Evolutionary conservation across 2,888 invertebrate species (phyloP).

Genomic region (Perizoma affinitatum): DNA sequence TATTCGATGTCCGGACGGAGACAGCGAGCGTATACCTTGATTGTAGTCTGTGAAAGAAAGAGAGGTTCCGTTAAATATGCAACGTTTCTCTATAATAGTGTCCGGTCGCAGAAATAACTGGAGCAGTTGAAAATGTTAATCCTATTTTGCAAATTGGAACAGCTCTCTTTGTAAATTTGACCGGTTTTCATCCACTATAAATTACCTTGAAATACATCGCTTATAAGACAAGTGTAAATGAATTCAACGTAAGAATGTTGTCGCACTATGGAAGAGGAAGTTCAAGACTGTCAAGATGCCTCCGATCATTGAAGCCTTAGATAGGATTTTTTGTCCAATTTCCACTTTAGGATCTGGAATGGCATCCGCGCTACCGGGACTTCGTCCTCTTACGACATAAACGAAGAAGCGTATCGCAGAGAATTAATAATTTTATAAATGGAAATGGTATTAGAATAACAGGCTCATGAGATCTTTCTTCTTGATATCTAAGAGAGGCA

Average conservation of each 20-base stretch:
- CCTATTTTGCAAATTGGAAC: constrained; percentile 18
- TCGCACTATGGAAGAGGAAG: constrained; percentile 11
- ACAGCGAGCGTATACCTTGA: constrained; percentile 95
- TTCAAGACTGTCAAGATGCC: constrained; percentile 21
- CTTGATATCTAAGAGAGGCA: no score
- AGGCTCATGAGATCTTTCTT: neutral
- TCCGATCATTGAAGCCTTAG: constrained; percentile 25
- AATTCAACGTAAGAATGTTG: neutral
- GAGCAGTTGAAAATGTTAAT: constrained; percentile 12
- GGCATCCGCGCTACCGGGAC: constrained; percentile 27
- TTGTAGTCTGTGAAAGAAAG: constrained; percentile 88
- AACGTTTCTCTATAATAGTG: constrained; percentile 1
- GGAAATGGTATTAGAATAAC: constrained; percentile 8
- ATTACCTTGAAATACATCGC: no score
- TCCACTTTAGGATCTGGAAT: constrained; percentile 28
- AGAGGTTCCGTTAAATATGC: constrained; percentile 8
- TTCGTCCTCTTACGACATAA: constrained; percentile 21
- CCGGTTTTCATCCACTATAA: no score
- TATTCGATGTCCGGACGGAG: constrained; percentile 97
- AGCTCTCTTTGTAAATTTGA: constrained; percentile 6
- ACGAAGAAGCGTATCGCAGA: constrained; percentile 1
- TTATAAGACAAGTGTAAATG: no score
- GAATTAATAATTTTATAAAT: constrained; percentile 13
- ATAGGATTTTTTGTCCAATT: constrained; percentile 27
- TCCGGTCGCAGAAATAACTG: constrained; percentile 5